These are phyloP conservation scores for Andricus curvator DNA, from an alignment of 2,888 invertebrate genomes.

Conservation along the genomic window DNA sequence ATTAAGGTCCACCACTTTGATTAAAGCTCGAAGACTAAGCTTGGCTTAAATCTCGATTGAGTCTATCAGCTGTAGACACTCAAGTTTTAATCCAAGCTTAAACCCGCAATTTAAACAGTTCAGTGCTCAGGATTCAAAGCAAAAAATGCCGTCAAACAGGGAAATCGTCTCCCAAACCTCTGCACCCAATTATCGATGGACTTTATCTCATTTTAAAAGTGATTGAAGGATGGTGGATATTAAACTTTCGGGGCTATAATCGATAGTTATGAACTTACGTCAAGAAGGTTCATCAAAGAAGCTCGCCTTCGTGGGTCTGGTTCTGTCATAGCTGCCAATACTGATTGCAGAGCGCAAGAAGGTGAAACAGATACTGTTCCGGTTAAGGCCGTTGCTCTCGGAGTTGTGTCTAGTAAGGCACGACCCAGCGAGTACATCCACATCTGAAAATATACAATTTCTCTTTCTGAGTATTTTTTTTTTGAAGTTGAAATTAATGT, in stretches of 20 bases:
- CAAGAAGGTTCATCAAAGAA: constrained; percentile 82
- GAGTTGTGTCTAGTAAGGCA: constrained; percentile 80
- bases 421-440: constrained; percentile 82
- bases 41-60: background rate
- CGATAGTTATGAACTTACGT: constrained; percentile 78
- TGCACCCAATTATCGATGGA: background rate
- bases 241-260: background rate
- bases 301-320: constrained; percentile 80
- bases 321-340: constrained; percentile 81
- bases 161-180: background rate
- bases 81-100: constrained; percentile 12
- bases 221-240: background rate
- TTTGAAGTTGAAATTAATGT: no score
- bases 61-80: background rate
- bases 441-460: constrained; percentile 77
- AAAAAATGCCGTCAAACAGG: background rate
- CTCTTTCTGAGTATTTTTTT: no score
- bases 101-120: background rate
- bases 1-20: background rate
- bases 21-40: background rate
- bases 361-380: constrained; percentile 78
- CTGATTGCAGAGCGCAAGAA: constrained; percentile 79
- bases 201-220: background rate
- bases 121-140: background rate
- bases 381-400: constrained; percentile 75